Evolutionary conservation across 2,113 vertebrate species (phyloP), one percentile per base, ranked within the genome.

Genomic region (Odocoileus hemionus): DNA sequence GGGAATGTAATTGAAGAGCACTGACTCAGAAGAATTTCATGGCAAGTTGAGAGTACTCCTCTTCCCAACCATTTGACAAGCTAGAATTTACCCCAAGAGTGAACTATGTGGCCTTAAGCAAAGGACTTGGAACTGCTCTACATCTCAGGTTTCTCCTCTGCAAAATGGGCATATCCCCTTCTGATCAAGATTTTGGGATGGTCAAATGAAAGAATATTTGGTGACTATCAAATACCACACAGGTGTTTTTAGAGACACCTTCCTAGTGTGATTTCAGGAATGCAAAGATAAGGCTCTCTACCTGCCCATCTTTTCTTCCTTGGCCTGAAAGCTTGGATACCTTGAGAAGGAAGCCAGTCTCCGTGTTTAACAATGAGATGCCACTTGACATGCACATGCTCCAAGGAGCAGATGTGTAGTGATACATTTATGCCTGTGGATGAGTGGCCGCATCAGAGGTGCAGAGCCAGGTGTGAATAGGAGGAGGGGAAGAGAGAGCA

Each of bases 31-130:
- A 52, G 64, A 54, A n/a, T 43, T 43, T 58, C 9, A 2, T 12
- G 33, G 80, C 15, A 61, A 36, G 33, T 28, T 86, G 64, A 88
- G 21, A 13, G 1, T 15, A 11, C 3, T 16, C 47, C n/a, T 58
- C 10, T 12, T 23, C 9, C 0, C 3, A 2, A 0, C 3, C 23
- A 33, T 2, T 28, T 7, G 30, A 28, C 70, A 86, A 84, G 47
- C 4, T 36, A 60, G 61, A 55, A 2, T 30, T 33, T 25, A 26
- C 12, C 43, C 33, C 14, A 7, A 43, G 39, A 58, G 60, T 21
- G 23, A 92, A 74, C 17, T 7, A 1, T 5, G 15, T 52, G 7
- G n/a, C 25, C 43, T 57, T 36, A 28, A 84, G 6, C 64, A 82
- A 61, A n/a, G 61, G 43, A 39, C 3, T 10, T 19, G 80, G 52